Evolutionary conservation across 2,113 vertebrate species (phyloP), one percentile per base, ranked within the genome.

Genomic region (Origma solitaria): DNA sequence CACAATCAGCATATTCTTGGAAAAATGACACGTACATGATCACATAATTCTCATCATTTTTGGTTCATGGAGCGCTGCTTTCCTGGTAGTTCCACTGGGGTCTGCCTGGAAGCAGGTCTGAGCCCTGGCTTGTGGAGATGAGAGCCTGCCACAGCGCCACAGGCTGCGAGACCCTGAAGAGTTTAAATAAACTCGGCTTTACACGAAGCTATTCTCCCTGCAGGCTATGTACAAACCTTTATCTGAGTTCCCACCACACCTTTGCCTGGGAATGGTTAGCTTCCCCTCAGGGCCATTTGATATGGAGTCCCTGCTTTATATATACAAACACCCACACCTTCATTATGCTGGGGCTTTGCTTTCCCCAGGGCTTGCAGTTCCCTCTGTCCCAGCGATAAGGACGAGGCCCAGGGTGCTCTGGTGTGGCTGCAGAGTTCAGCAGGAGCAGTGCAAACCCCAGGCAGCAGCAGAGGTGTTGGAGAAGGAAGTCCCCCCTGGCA

Each of bases 161-260:
- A 45, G 66, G 84, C 38, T 75, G 70, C 66, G 71, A 72, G 70
- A 30, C 47, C 47, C 33, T 1, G 3, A 64, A 38, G 58, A 37
- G 88, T 78, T 93, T 64, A 84, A 75, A 45, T 28, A 72, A 40
- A 68, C 56, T 54, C 10, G 12, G 66, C 91, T 96, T 94, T 80
- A 84, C 80, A 49, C 68, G 73, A 24, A 94, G 56, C 82, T 90
- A 3, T 80, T 83, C 68, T 89, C 86, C 77, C 92, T 75, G 69
- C 69, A 64, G 84, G 92, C 90, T 93, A 92, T 50, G 77, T 82
- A 60, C 90, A 88, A 78, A 58, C 11, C 82, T 95, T 88, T 92
- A 95, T 90, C 95, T 93, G 82, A 90, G 94, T 96, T 97, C 97
- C 93, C 96, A 97, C 97, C 93, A 95, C 95, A 86, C 96, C 96